phyloP scores from a whole-genome alignment of 2,797 vertebrate genomes.

The Limosa lapponica region DNA sequence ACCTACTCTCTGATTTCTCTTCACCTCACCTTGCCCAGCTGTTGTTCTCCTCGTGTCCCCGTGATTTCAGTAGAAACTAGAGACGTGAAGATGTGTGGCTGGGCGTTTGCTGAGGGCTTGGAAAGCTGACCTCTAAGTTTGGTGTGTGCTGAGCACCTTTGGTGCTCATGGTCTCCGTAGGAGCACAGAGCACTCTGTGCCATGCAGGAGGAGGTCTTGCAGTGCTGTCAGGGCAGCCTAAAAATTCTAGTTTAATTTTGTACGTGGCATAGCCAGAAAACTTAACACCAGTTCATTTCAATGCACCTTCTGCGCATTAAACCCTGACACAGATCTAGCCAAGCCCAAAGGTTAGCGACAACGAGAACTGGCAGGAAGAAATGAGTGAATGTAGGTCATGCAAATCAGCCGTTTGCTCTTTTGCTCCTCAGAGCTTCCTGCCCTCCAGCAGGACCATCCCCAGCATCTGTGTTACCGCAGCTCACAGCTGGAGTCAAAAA shows the following conservation, averaged over 20 bases:
- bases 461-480: not conserved
- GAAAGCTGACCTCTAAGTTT: not conserved
- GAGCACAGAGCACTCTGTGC: not conserved
- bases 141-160: not conserved
- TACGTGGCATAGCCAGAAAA: not conserved
- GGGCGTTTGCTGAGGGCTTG: not conserved
- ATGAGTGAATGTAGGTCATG: not conserved
- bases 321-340: not conserved
- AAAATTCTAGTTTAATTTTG: not conserved
- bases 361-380: not conserved
- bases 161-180: not conserved
- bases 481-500: not conserved
- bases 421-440: not conserved
- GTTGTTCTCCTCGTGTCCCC: constrained; percentile 24
- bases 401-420: not conserved
- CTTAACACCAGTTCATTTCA: not conserved
- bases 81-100: not conserved
- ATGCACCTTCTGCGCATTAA: not conserved
- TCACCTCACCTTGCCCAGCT: constrained; percentile 12
- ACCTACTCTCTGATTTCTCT: not conserved
- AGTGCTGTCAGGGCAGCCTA: not conserved
- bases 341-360: not conserved
- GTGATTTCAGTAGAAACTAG: not conserved
- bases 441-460: not conserved
- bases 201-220: not conserved